These are phyloP conservation scores for Platycheirus rosarum DNA, from an alignment of 2,888 invertebrate genomes.

Conservation along the genomic window DNA sequence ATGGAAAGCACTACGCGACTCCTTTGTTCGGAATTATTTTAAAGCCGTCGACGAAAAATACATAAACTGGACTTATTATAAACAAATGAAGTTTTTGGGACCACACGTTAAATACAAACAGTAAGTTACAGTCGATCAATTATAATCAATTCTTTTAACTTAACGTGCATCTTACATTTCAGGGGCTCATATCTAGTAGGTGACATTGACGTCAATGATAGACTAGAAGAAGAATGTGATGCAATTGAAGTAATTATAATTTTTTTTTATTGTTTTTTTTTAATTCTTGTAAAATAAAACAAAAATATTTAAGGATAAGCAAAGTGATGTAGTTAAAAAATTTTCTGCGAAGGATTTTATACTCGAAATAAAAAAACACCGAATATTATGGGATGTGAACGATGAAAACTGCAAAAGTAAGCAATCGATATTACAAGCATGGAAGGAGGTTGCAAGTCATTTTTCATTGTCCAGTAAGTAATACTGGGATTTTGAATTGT, in stretches of 20 bases:
- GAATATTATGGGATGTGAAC: slow-evolving; percentile 10
- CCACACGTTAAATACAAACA: slow-evolving; percentile 17
- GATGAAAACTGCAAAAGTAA: slow-evolving; percentile 2
- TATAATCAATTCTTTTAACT: too few species aligned
- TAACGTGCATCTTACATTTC: too few species aligned
- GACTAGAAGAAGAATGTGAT: too few species aligned
- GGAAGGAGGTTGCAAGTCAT: slow-evolving; percentile 7
- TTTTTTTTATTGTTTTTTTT: neutral
- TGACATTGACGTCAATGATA: too few species aligned
- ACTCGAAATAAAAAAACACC: slow-evolving; percentile 5
- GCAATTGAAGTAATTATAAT: neutral
- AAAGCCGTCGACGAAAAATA: slow-evolving; percentile 8
- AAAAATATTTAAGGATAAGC: neutral
- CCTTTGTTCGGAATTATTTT: slow-evolving; percentile 19
- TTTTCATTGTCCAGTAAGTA: slow-evolving; percentile 4
- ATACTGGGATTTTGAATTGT: too few species aligned
- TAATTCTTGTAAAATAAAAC: neutral
- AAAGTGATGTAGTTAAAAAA: neutral
- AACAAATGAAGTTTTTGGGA: slow-evolving; percentile 2
- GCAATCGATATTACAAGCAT: neutral
- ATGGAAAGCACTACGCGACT: slow-evolving; percentile 19
- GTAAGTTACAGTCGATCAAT: neutral
- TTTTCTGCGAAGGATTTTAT: slow-evolving; percentile 18
- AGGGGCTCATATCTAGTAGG: too few species aligned
- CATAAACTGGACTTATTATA: neutral